phyloP scores from a whole-genome alignment of 2,888 invertebrate species.

The Parelbella ahira region DNA sequence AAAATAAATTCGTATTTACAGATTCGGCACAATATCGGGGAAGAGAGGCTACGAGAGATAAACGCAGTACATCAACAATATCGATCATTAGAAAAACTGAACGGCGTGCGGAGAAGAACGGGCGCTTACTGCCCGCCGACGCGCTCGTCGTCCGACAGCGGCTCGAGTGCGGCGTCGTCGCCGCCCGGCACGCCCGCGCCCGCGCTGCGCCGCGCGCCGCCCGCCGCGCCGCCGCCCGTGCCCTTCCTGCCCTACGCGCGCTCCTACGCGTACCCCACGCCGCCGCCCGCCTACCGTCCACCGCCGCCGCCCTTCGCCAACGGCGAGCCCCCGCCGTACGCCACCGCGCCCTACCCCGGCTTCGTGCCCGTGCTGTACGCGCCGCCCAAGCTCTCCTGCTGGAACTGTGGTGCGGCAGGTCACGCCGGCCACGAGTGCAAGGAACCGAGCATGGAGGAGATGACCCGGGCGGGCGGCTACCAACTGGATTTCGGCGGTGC shows the following conservation, averaged over 20 bases:
- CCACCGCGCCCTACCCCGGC: conserved; percentile 63
- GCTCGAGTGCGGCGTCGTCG: conserved; percentile 62
- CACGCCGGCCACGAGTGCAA: conserved; percentile 94
- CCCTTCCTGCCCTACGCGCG: conserved; percentile 62
- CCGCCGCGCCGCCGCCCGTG: conserved; percentile 46
- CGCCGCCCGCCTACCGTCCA: conserved; percentile 64
- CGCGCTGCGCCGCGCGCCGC: conserved; percentile 35
- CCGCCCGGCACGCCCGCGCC: conserved; percentile 67
- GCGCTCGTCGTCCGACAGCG: conserved; percentile 69
- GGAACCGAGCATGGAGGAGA: conserved; percentile 95
- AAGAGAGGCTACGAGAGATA: conserved; percentile 82
- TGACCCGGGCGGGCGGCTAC: conserved; percentile 87
- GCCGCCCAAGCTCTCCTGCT: conserved; percentile 88
- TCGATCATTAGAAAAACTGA: conserved; percentile 79
- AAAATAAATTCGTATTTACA: conserved; percentile 52
- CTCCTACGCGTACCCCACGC: conserved; percentile 62
- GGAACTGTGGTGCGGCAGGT: conserved; percentile 93
- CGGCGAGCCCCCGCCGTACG: conserved; percentile 69
- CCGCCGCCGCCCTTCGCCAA: conserved; percentile 70
- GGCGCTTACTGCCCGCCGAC: conserved; percentile 49
- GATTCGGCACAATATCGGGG: conserved; percentile 82
- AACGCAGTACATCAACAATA: conserved; percentile 78
- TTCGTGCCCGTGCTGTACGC: conserved; percentile 79
- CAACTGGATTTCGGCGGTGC: conserved; percentile 83
- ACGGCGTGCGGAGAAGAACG: conserved; percentile 75